Base-by-base conservation (phyloP, 1,140 invertebrate genomes). In the Tetragonula clypearis region DNA sequence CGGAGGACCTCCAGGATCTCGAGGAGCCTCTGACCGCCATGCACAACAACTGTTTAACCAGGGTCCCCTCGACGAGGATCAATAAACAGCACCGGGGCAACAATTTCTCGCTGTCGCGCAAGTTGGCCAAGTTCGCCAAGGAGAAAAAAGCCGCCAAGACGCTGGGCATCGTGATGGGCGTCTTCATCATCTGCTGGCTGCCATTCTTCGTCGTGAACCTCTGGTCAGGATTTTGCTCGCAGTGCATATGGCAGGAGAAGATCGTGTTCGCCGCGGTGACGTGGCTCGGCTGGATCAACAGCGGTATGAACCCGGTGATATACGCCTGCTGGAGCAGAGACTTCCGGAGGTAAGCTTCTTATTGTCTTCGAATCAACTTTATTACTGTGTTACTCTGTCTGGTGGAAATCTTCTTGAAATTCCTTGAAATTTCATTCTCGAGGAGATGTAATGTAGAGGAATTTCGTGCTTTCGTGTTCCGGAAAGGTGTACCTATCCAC, bases 231-330 rank as follows among this genome's bases (percentile, higher is more conserved):
- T 97, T 99, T 91, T 99, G 98, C 94, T 96, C 97, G 55, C 96
- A 97, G 87, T 99, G 98, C 93, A 97, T 98, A 83, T 96, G 97
- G 93, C 97, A 99, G 82, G 98, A 98, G 90, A 97, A 99, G 91
- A 96, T 99, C 68, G 97, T 99, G 8, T 98, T 98, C 84, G 98
- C 98, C 21, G 97, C 99, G 49, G 98, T 99, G 62, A 99, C 98
- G 60, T 99, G 99, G 99, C 96, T 99, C 8, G 99, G 99, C 72
- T 99, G 99, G 98, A 98, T 99, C 91, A 99, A 99, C 95, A 99
- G 99, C 49, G 97, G 98, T 58, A 99, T 99, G 98, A 99, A 99
- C 95, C 98, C 98, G 2, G 97, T 99, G 77, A 99, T 99, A 91
- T 99, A 99, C 94, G 98, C 98, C 4, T 99, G 98, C 92, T 99